Percentiles rank a stretch among this genome's conserved stretches.
Conservation (phyloP, 2,113 vertebrate species). For the Ciconia maguari region DNA sequence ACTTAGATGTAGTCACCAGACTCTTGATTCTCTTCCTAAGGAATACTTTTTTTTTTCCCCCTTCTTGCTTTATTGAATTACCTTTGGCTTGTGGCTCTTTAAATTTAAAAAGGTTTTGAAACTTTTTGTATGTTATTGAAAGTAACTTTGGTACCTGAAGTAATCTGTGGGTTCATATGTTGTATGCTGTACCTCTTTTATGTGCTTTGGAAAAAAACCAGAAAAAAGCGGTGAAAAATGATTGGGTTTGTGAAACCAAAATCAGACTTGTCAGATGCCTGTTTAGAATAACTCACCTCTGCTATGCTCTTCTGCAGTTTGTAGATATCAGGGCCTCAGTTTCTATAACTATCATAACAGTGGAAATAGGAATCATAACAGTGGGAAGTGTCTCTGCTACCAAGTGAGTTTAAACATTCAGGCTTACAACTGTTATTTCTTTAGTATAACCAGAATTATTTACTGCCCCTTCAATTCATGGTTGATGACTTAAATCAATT, state of each 20-base stretch:
- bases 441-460: neutral
- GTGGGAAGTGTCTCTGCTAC: neutral
- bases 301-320: neutral
- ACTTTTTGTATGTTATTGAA: neutral
- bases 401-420: neutral
- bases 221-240: neutral
- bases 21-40: neutral
- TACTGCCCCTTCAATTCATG: neutral
- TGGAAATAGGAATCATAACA: neutral
- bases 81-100: neutral
- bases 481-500: neutral
- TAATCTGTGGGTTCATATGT: neutral
- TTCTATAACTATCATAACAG: neutral
- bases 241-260: neutral
- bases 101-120: neutral
- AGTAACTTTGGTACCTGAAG: neutral
- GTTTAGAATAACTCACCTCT: neutral
- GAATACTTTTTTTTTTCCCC: neutral
- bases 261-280: neutral
- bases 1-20: neutral
- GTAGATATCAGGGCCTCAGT: neutral
- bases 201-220: neutral
- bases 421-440: neutral
- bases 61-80: neutral
- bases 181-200: neutral